A percentile compares a stretch with the other conserved stretches of the same genome.
These are phyloP conservation scores for Gymnorhina tibicen DNA, from an alignment of 2,113 vertebrate species.

Conservation along the genomic window DNA sequence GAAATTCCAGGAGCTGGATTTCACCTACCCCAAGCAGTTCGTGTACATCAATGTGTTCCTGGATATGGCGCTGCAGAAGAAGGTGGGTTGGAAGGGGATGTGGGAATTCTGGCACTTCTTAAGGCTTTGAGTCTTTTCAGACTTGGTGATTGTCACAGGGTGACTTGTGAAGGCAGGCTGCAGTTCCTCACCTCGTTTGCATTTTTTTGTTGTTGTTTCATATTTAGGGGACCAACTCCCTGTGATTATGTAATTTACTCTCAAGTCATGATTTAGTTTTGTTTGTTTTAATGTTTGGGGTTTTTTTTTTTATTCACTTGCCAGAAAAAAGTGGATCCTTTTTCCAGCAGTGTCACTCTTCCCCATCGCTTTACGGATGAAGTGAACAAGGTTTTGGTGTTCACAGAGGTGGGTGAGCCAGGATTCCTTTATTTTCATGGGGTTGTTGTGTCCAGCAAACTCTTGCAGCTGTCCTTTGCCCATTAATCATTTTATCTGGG, in stretches of 20 bases:
- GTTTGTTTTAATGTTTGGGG: not conserved
- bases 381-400: constrained; percentile 84
- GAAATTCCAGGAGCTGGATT: constrained; percentile 84
- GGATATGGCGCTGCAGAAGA: constrained; percentile 87
- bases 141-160: fast-evolving
- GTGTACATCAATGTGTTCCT: constrained; percentile 82
- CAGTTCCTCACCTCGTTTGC: not conserved
- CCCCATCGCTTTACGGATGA: constrained; percentile 77
- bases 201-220: fast-evolving
- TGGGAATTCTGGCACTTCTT: fast-evolving
- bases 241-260: fast-evolving
- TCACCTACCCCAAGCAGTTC: constrained; percentile 75
- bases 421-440: not conserved
- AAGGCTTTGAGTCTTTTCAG: not conserved
- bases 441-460: not conserved
- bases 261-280: fast-evolving
- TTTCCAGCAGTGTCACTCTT: constrained; percentile 77
- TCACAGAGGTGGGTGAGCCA: constrained; percentile 82
- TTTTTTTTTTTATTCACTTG: not conserved
- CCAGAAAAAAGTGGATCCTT: constrained; percentile 87
- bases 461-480: not conserved
- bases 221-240: fast-evolving
- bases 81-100: constrained; percentile 67
- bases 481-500: fast-evolving
- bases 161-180: not conserved